Conservation (phyloP, 2,113 vertebrate genomes). For the Macaca nemestrina region DNA sequence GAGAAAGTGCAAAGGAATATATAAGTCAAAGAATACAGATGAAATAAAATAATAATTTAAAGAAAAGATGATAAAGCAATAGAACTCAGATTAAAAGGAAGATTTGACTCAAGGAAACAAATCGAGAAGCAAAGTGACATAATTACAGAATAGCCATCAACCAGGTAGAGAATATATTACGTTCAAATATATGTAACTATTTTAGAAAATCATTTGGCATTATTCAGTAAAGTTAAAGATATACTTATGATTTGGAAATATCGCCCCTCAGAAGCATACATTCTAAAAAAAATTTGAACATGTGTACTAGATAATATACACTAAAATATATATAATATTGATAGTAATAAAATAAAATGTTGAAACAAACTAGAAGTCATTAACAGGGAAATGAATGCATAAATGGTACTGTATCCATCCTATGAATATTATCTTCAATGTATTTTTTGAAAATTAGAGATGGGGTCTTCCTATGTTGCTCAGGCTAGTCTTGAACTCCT, state of each 20-base stretch:
- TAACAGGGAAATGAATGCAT: neutral
- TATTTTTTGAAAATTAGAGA: no score
- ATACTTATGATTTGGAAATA: neutral
- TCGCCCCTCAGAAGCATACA: neutral
- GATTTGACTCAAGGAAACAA: neutral
- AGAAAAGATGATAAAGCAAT: neutral
- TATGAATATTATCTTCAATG: neutral
- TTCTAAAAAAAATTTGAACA: neutral
- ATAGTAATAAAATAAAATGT: neutral
- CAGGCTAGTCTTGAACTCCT: no score
- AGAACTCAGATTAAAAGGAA: neutral
- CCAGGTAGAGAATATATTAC: neutral
- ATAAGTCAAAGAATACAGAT: neutral
- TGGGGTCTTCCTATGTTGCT: no score
- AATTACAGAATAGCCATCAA: neutral
- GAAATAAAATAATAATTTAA: neutral
- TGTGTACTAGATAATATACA: neutral
- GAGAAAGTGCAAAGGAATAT: neutral
- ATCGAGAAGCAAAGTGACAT: neutral
- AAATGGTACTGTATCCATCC: neutral
- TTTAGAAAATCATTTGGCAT: slow-evolving; percentile 33
- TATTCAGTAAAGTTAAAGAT: neutral
- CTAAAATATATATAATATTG: neutral
- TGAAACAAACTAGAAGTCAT: neutral
- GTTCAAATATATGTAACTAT: neutral